A percentile compares a stretch with the other conserved stretches of the same genome.
Conservation (phyloP, 2,888 invertebrate species). For the Polymixis flavicincta region DNA sequence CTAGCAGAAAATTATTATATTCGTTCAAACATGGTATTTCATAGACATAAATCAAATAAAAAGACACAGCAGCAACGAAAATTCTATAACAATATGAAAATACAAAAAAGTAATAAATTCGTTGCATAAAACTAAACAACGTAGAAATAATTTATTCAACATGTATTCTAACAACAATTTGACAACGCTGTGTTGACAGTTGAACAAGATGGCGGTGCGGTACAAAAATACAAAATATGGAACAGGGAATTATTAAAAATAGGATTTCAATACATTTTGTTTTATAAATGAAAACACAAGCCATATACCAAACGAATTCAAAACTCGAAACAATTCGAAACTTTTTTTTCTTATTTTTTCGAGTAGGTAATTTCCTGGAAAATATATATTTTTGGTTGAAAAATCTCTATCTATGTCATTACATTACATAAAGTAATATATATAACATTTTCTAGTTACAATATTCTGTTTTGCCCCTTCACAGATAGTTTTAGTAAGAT, state of each 20-base stretch:
- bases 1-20: constrained; percentile 15
- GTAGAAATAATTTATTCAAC: constrained; percentile 57
- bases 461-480: background rate
- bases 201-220: constrained; percentile 36
- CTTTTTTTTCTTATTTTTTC: background rate
- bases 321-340: no score
- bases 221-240: constrained; percentile 46
- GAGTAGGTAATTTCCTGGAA: background rate
- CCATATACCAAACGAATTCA: background rate
- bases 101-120: constrained; percentile 67
- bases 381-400: background rate
- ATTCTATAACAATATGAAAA: constrained; percentile 40
- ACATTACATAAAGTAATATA: background rate
- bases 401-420: background rate
- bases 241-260: constrained; percentile 11
- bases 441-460: background rate
- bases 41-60: constrained; percentile 7
- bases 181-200: constrained; percentile 57
- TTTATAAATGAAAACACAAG: background rate
- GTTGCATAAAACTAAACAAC: constrained; percentile 71
- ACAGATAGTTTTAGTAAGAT: background rate
- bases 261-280: background rate
- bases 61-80: constrained; percentile 24
- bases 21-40: background rate
- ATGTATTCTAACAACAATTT: constrained; percentile 69